Evolutionary conservation across 2,888 invertebrate genomes (phyloP).

Genomic region (Nesidiocoris tenuis): DNA sequence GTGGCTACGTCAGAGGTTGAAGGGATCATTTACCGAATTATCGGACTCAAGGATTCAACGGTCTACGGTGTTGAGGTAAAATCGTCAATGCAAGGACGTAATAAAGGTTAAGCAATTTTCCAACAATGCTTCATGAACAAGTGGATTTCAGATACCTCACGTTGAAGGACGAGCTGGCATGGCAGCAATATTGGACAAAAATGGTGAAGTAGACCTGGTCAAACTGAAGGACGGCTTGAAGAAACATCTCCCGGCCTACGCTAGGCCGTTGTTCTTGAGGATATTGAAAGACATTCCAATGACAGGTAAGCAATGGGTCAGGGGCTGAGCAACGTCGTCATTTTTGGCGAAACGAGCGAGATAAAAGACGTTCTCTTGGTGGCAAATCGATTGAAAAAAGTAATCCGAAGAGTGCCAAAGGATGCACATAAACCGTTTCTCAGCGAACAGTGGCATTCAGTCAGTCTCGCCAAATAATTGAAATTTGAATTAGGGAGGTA

Average conservation of each 20-base stretch:
- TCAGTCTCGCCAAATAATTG: too few relatives aligned
- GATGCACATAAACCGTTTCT: too few relatives aligned
- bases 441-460: too few relatives aligned
- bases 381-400: too few relatives aligned
- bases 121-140: too few relatives aligned
- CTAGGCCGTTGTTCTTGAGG: slow-evolving; percentile 62
- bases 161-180: slow-evolving; percentile 62
- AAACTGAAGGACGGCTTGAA: slow-evolving; percentile 53
- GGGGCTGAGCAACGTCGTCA: too few relatives aligned
- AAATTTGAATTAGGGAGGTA: too few relatives aligned
- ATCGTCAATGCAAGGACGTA: background rate
- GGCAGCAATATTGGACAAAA: slow-evolving; percentile 60
- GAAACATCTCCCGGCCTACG: slow-evolving; percentile 59
- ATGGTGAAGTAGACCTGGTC: slow-evolving; percentile 53
- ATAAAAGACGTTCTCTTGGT: too few relatives aligned
- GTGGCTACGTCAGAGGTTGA: slow-evolving; percentile 67
- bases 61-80: slow-evolving; percentile 64
- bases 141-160: slow-evolving; percentile 53
- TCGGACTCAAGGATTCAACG: slow-evolving; percentile 60
- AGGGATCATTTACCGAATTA: slow-evolving; percentile 59
- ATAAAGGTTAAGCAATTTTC: background rate
- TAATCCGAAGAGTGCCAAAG: too few relatives aligned
- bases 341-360: too few relatives aligned
- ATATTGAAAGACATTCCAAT: slow-evolving; percentile 60
- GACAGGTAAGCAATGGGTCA: slow-evolving; percentile 65